These are phyloP conservation scores for Pica pica DNA, from an alignment of 2,113 vertebrate species.

Conservation along the genomic window DNA sequence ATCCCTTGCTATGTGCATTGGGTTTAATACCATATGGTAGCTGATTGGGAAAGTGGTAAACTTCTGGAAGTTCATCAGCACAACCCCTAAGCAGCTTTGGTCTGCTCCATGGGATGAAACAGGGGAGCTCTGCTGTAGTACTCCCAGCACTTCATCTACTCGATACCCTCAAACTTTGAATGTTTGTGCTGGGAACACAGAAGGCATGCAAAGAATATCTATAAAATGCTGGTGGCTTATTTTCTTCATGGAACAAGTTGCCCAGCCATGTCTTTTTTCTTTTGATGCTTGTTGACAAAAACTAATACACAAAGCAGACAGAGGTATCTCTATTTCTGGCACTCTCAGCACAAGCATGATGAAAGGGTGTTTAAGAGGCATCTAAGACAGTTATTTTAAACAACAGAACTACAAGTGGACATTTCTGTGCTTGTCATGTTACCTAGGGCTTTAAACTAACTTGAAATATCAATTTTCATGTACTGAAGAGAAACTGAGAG, in stretches of 20 bases:
- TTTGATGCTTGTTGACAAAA: constrained; percentile 16
- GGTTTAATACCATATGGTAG: constrained; percentile 46
- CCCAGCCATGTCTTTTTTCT: neutral
- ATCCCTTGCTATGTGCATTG: neutral
- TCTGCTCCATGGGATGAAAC: neutral
- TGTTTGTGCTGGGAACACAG: neutral
- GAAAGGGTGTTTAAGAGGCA: neutral
- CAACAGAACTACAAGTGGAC: neutral
- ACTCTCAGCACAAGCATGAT: neutral
- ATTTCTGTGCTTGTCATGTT: constrained; percentile 7
- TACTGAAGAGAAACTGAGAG: neutral
- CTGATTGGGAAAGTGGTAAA: neutral
- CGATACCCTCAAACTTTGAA: neutral
- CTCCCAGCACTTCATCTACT: neutral
- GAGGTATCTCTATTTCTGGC: neutral
- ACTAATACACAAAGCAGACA: neutral
- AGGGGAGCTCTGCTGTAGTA: neutral
- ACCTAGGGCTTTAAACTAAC: constrained; percentile 35
- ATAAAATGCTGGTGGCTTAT: neutral
- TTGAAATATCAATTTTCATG: constrained; percentile 44
- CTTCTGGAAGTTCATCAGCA: neutral
- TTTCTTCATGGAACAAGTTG: neutral
- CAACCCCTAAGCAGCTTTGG: neutral
- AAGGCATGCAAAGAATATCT: neutral
- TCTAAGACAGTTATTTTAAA: constrained; percentile 20